Base-by-base conservation (phyloP, 2,113 vertebrate species). In the Laticauda colubrina region DNA sequence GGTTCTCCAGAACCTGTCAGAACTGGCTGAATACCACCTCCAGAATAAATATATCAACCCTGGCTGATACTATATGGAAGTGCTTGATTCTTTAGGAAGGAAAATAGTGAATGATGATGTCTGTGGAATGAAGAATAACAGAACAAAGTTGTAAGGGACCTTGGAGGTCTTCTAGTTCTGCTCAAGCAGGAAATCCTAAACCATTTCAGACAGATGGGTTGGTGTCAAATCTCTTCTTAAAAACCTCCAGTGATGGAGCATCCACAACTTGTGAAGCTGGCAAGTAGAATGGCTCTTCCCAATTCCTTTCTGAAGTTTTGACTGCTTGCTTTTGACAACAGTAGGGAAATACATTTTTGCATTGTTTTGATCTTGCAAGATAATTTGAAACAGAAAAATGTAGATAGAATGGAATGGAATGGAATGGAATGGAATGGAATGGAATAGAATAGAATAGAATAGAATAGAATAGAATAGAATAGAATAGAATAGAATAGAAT, bases 51-150 rank as follows among this genome's bases (percentile, higher is more conserved):
- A 53, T 90, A 94, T 86, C 89, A 89, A 91, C 94, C 93, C 0
- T 5, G 95, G 11, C n/a, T 95, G 90, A 94, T 92, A 92, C 91
- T 87, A 59, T 90, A n/a, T 92, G 92, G 94, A 94, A 94, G 90
- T 34, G 64, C 18, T 18, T 6, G n/a, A 75, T n/a, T 3, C 64
- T 75, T 75, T 1, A 0, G n/a, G n/a, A n/a, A 34, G n/a, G 1
- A 34, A 75, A 75, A 34, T 7, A 7, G 14, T 20, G n/a, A 75
- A 75, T 20, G 69, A 18, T 34, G 69, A 34, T 0, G 5, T 1
- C 6, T 14, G 5, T 6, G 15, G 69, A 39, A 20, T 39, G 69
- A 75, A 75, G n/a, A 64, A 64, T 64, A 64, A 64, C 26, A 64
- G 10, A 29, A 12, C 26, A 2, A 64, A 64, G 59, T 64, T 64